Conservation (phyloP, 2,113 vertebrate genomes). For the human (Homo sapiens) region GRCh38 chr5:160216001-160216500, state of each 20-base stretch:
- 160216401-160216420: background rate
- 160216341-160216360: background rate
- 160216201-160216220: background rate
- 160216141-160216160: background rate
- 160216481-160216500: background rate
- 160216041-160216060: background rate
- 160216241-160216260: background rate
- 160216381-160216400: background rate
- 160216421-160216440: background rate
- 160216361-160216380: background rate
- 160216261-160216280: background rate
- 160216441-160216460: background rate
- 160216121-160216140: background rate
- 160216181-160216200: background rate
- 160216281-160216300: background rate
- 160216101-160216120: background rate
- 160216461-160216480: background rate
- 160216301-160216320: background rate
- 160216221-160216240: background rate
- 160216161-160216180: background rate
- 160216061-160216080: background rate
- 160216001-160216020: background rate
- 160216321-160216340: background rate
- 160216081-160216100: background rate
- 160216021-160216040: background rate